Base-by-base conservation (phyloP, 2,797 vertebrate genomes). In the Alca torda region DNA sequence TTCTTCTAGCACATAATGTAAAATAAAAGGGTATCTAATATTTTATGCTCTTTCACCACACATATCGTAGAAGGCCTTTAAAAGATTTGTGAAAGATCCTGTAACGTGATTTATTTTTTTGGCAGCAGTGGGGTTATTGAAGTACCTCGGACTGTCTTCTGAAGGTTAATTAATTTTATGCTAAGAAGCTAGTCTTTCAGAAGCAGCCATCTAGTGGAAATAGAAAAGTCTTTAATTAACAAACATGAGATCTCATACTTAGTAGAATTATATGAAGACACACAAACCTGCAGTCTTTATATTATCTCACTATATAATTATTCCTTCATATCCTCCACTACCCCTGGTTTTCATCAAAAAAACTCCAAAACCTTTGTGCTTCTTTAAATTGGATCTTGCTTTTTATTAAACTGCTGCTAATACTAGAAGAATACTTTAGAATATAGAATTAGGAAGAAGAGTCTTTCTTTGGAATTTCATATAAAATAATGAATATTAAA, bases 101-200 rank as follows among this genome's bases (percentile, higher is more conserved):
- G 33, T 20, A 65, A 73, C 17, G 39, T 68, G 83, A 63, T 68
- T 89, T 87, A 26, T 37, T 45, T 93, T 74, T 79, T 92, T 91
- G 46, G 31, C 51, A 90, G 81, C 31, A 83, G 19, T 57, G 9
- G 8, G 65, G 64, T 89, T 89, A 91, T 16, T 72, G 45, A 96
- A 92, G 43, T 85, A 95, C 26, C 45, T 87, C 4, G 3, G 48
- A 90, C 50, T 87, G 65, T 41, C 78, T 95, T 93, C 41, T 85
- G 87, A 94, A 96, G 92, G 89, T 95, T 97, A 95, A 97, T 96
- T 96, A 95, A 95, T 90, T 96, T 96, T 95, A 93, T 96, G 88
- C 70, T 95, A 94, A 96, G 88, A 89, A 95, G 70, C 25, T 63
- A 75, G 88, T 83, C 30, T 76, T 96, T 87, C 81, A 75, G 84